These are phyloP conservation scores for Scrobipalpa costella DNA, from an alignment of 2,888 invertebrate genomes.

Conservation along the genomic window DNA sequence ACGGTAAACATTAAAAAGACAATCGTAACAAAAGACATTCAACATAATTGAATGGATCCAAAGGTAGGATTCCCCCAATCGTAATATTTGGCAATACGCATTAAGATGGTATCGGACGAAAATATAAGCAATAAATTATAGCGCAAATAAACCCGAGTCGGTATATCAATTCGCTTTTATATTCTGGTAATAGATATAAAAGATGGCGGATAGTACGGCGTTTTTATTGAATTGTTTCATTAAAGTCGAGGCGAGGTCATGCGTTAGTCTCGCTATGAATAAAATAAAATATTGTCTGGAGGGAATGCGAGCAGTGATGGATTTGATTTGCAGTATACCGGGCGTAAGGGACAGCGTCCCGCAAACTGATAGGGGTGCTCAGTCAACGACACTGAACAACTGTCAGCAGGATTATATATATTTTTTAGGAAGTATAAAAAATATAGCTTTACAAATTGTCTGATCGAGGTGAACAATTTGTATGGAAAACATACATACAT, in stretches of 20 bases:
- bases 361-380: no score
- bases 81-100: constrained; percentile 25
- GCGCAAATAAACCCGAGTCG: constrained; percentile 12
- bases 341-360: no score
- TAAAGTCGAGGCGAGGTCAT: constrained; percentile 55
- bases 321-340: not conserved
- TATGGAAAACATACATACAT: no score
- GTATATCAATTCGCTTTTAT: constrained; percentile 58
- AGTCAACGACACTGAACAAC: no score
- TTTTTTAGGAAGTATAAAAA: no score
- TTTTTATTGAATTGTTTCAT: constrained; percentile 37
- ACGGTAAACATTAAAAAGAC: not conserved
- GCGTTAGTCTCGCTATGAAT: constrained; percentile 58
- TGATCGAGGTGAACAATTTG: no score
- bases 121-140: constrained; percentile 24
- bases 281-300: constrained; percentile 59
- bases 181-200: constrained; percentile 68
- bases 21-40: constrained; percentile 12
- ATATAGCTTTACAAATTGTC: no score
- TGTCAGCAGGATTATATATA: no score
- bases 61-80: constrained; percentile 16
- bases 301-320: not conserved
- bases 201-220: constrained; percentile 37
- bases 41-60: constrained; percentile 20
- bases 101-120: constrained; percentile 18